Percentiles rank a stretch among this genome's conserved stretches.
phyloP scores from a whole-genome alignment of 2,113 vertebrate species.

The Tachycineta bicolor region DNA sequence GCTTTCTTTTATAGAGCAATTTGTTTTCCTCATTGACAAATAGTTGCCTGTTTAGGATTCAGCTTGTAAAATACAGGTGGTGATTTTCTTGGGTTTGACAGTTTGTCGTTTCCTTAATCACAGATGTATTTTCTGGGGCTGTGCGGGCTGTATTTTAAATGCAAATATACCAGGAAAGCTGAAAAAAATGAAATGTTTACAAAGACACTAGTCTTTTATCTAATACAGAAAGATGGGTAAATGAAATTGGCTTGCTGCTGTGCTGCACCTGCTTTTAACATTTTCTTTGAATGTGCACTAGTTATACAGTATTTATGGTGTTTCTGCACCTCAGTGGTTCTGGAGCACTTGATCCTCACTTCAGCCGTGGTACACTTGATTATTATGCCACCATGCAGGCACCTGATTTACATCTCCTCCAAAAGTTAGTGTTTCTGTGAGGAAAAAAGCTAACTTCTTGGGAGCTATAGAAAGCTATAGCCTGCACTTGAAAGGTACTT shows the following conservation, averaged over 20 bases:
- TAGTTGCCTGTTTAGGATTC: not conserved
- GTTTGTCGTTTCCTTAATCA: not conserved
- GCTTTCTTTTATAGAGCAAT: not conserved
- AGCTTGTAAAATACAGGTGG: not conserved
- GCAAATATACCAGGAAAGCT: not conserved
- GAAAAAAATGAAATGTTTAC: not conserved
- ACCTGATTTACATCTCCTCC: not conserved
- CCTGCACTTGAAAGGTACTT: not conserved
- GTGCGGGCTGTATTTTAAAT: not conserved
- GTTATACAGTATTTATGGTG: not conserved
- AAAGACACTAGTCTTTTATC: not conserved
- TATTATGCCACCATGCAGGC: not conserved
- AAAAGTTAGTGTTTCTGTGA: not conserved
- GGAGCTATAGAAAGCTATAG: not conserved
- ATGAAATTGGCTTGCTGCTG: not conserved
- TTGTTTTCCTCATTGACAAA: not conserved
- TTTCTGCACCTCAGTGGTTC: not conserved
- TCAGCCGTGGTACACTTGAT: not conserved
- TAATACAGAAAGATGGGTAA: not conserved
- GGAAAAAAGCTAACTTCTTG: not conserved
- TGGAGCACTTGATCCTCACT: not conserved
- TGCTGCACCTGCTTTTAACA: slow-evolving; percentile 3
- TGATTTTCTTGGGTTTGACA: not conserved
- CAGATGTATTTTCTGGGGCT: not conserved
- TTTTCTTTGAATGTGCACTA: not conserved